Conservation (phyloP, 1,140 invertebrate genomes). For the Zelostemma sp. region DNA sequence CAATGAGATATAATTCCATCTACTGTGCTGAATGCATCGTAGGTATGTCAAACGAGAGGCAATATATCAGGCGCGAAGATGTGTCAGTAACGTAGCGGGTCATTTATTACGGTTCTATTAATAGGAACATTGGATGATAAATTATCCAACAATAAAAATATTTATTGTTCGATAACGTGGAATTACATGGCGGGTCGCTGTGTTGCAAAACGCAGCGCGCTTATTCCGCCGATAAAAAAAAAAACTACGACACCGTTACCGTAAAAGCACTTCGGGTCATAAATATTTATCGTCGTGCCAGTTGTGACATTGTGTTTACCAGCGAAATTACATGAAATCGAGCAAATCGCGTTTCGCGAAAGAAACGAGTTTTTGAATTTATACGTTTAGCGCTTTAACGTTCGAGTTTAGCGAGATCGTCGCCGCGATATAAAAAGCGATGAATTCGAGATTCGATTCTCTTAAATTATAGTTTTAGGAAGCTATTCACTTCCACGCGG, state of each 20-base stretch:
- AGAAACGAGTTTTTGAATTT: too few species aligned
- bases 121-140: conserved; percentile 28
- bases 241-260: conserved; percentile 9
- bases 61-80: conserved; percentile 33
- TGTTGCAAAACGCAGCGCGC: conserved; percentile 5
- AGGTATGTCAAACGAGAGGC: conserved; percentile 21
- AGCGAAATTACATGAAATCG: conserved; percentile 1
- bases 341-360: neutral
- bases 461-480: too few species aligned
- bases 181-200: conserved; percentile 12
- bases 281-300: conserved; percentile 21
- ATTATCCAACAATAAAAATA: conserved; percentile 28
- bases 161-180: conserved; percentile 23
- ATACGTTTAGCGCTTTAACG: neutral
- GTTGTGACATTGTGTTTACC: conserved; percentile 5
- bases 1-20: conserved; percentile 22
- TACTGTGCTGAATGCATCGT: conserved; percentile 9
- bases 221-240: conserved; percentile 4
- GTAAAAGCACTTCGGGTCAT: conserved; percentile 1
- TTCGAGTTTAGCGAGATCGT: too few species aligned
- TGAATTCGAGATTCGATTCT: too few species aligned
- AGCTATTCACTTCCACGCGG: too few species aligned
- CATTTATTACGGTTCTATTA: conserved; percentile 40
- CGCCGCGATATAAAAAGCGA: too few species aligned
- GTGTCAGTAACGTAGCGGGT: conserved; percentile 15